A percentile compares a stretch with the other conserved stretches of the same genome.
These are phyloP conservation scores for Orthosia incerta DNA, from an alignment of 2,888 invertebrate species.

Conservation along the genomic window DNA sequence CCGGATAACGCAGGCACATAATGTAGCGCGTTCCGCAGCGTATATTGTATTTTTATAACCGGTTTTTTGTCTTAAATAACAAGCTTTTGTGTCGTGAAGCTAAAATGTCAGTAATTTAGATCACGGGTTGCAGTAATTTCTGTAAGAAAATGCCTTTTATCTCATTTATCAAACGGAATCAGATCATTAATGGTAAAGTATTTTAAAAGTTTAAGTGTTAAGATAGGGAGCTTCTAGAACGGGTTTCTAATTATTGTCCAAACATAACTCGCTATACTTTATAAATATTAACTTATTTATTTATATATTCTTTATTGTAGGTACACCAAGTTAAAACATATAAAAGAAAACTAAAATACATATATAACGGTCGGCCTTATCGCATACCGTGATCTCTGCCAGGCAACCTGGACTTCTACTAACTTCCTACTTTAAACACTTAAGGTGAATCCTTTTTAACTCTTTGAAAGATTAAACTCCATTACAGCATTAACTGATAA, in stretches of 20 bases:
- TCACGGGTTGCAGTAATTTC: background rate
- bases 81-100: background rate
- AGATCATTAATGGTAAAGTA: background rate
- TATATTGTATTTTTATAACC: slow-evolving; percentile 22
- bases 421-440: background rate
- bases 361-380: too few relatives aligned
- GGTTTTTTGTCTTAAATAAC: background rate
- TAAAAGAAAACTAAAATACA: too few relatives aligned
- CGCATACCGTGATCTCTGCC: too few relatives aligned
- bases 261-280: background rate
- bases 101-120: background rate
- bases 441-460: background rate
- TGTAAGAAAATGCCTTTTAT: too few relatives aligned
- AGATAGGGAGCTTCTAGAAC: background rate
- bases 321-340: too few relatives aligned
- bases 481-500: slow-evolving; percentile 1
- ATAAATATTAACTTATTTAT: too few relatives aligned
- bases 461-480: background rate
- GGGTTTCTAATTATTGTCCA: background rate
- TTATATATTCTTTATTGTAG: too few relatives aligned
- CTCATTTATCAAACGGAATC: background rate
- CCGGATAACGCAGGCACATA: slow-evolving; percentile 62
- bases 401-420: too few relatives aligned
- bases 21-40: slow-evolving; percentile 55
- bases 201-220: background rate